phyloP scores from a whole-genome alignment of 2,797 vertebrate genomes.

The Ibycter americanus region DNA sequence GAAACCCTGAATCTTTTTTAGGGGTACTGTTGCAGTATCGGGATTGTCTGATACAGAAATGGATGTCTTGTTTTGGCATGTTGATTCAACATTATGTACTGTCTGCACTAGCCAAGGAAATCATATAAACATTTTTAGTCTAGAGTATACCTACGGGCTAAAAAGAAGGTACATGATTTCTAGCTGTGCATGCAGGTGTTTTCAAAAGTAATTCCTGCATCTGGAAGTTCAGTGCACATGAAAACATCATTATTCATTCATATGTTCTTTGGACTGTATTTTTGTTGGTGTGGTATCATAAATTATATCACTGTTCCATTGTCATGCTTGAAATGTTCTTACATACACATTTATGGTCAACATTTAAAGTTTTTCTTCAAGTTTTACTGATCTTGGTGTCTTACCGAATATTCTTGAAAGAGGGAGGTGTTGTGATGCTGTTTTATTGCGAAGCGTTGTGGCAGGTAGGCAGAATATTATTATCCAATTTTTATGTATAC shows the following conservation, averaged over 20 bases:
- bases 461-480: background rate
- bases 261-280: constrained; percentile 44
- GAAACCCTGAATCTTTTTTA: background rate
- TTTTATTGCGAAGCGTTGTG: background rate
- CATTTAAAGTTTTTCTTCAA: constrained; percentile 22
- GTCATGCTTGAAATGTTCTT: constrained; percentile 8
- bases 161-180: constrained; percentile 3
- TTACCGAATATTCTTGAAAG: background rate
- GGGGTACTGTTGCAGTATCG: background rate
- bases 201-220: background rate
- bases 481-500: background rate
- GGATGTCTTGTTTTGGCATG: background rate
- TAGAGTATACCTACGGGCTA: background rate
- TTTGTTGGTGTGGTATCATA: constrained; percentile 34
- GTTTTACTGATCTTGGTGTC: background rate
- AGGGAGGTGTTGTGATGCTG: background rate
- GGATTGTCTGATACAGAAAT: background rate
- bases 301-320: constrained; percentile 29
- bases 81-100: background rate
- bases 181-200: constrained; percentile 6
- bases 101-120: constrained; percentile 10
- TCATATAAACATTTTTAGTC: background rate
- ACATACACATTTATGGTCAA: background rate
- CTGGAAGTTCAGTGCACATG: background rate
- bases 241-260: background rate